phyloP scores from a whole-genome alignment of 30 jellyfish, hydroid and myxozoan species.

The Aurelia aurita region DNA sequence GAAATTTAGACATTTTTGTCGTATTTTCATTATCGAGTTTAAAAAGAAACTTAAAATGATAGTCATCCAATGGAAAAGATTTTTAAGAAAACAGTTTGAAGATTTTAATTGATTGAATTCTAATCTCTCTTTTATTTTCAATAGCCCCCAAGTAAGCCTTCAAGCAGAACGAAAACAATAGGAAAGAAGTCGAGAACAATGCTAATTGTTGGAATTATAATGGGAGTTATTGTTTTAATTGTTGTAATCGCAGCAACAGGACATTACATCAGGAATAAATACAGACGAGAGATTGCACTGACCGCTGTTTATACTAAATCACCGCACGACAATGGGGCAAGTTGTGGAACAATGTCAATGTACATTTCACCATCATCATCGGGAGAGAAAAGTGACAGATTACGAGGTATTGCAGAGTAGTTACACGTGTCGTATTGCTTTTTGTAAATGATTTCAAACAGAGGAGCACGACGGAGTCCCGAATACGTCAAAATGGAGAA shows the following conservation, averaged over 20 bases:
- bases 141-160: neutral
- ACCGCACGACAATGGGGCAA: conserved; percentile 23
- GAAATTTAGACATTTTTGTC: too few relatives aligned
- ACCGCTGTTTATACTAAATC: conserved; percentile 52
- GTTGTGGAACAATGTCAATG: conserved; percentile 51
- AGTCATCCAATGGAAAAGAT: too few relatives aligned
- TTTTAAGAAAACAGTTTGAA: too few relatives aligned
- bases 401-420: conserved; percentile 14
- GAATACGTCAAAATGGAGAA: too few relatives aligned
- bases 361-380: conserved; percentile 56
- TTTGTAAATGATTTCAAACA: too few relatives aligned
- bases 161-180: conserved; percentile 16
- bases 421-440: neutral
- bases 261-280: conserved; percentile 46
- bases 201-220: conserved; percentile 43
- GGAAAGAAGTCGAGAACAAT: conserved; percentile 46
- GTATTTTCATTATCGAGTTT: too few relatives aligned
- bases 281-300: conserved; percentile 45
- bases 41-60: too few relatives aligned
- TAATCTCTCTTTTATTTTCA: too few relatives aligned
- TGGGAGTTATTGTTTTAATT: conserved; percentile 49
- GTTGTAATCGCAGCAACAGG: conserved; percentile 50
- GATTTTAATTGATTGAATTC: too few relatives aligned
- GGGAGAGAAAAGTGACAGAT: conserved; percentile 42
- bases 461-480: too few relatives aligned